These are phyloP conservation scores for Heterodera schachtii DNA, from an alignment of 1,140 invertebrate genomes.

Conservation along the genomic window DNA sequence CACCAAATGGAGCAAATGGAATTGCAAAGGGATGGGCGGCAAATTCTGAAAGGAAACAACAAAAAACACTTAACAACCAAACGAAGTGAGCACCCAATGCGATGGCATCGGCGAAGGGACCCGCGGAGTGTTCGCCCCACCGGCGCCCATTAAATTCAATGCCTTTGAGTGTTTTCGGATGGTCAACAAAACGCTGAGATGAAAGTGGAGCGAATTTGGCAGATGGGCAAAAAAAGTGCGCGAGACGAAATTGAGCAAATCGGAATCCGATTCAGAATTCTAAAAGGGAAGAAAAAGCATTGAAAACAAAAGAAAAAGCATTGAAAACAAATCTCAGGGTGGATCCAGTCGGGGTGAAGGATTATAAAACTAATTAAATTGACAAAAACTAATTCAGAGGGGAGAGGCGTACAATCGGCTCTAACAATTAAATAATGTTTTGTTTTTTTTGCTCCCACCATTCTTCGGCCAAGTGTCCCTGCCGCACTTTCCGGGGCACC, in stretches of 20 bases:
- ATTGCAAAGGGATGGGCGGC: constrained; percentile 20
- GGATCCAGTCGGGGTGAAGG: too few relatives aligned
- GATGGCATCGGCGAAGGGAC: constrained; percentile 14
- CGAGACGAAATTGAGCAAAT: neutral
- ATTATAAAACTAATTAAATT: too few relatives aligned
- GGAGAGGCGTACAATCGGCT: too few relatives aligned
- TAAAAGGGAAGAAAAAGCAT: neutral
- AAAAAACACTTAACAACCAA: neutral
- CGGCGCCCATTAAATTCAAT: constrained; percentile 9
- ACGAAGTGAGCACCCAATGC: constrained; percentile 1
- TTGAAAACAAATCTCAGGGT: too few relatives aligned
- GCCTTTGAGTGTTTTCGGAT: constrained; percentile 24
- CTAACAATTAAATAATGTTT: neutral
- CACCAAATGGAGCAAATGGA: constrained; percentile 23
- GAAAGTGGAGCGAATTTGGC: constrained; percentile 16
- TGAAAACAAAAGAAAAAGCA: neutral
- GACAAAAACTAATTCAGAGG: too few relatives aligned
- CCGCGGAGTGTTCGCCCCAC: constrained; percentile 19
- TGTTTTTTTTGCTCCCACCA: neutral
- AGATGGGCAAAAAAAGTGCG: constrained; percentile 9
- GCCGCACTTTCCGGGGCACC: neutral
- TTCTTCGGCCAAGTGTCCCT: neutral
- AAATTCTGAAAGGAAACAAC: constrained; percentile 4
- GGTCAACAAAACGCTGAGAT: constrained; percentile 14
- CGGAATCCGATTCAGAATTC: neutral